These are phyloP conservation scores for Malthinus seriepunctatus DNA, from an alignment of 2,888 invertebrate species.

Conservation along the genomic window DNA sequence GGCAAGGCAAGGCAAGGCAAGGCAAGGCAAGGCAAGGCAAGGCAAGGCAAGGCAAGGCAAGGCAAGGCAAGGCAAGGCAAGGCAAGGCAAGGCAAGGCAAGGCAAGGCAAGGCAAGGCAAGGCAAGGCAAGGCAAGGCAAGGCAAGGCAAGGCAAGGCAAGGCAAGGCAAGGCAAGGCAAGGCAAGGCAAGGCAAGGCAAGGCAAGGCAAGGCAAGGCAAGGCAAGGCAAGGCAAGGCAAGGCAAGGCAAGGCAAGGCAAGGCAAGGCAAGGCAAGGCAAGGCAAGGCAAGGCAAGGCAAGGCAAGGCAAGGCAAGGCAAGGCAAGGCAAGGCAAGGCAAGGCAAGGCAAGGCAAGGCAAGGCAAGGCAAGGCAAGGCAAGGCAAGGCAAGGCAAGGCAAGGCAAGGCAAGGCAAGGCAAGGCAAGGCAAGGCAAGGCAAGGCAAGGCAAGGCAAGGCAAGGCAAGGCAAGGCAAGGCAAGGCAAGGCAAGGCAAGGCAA, in stretches of 20 bases:
- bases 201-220: constrained; percentile 1
- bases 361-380: background rate
- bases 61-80: background rate
- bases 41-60: constrained; percentile 2
- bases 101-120: constrained; percentile 2
- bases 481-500: constrained; percentile 2
- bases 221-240: constrained; percentile 1
- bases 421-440: background rate
- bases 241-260: constrained; percentile 2
- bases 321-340: background rate
- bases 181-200: constrained; percentile 1
- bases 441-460: constrained; percentile 2
- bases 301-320: background rate
- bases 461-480: constrained; percentile 2
- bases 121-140: background rate
- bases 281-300: constrained; percentile 1
- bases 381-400: background rate
- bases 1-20: background rate
- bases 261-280: background rate
- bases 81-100: background rate
- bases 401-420: background rate
- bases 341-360: background rate
- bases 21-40: background rate
- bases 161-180: background rate
- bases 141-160: constrained; percentile 2